A percentile compares a stretch with the other conserved stretches of the same genome.
Evolutionary conservation across 1,140 invertebrate genomes (phyloP).

Genomic region (Catajapyx aquilonaris): DNA sequence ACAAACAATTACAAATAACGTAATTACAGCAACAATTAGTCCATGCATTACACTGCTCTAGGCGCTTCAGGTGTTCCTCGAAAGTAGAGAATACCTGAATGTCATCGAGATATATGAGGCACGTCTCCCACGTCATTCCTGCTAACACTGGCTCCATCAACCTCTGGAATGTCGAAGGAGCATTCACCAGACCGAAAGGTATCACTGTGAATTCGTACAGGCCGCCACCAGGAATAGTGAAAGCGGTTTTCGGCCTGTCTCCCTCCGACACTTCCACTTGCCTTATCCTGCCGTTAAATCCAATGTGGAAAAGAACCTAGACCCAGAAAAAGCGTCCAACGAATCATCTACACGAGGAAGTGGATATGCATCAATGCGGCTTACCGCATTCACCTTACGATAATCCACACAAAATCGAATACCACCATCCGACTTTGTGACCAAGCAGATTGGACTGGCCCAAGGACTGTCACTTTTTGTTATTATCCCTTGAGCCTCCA

Average conservation of each 20-base stretch:
- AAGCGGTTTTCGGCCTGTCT: no score
- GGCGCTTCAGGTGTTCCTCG: no score
- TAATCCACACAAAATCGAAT: slow-evolving; percentile 25
- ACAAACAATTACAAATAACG: no score
- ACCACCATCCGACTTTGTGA: no score
- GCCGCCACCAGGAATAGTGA: slow-evolving; percentile 9
- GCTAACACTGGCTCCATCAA: slow-evolving; percentile 18
- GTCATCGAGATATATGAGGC: slow-evolving; percentile 24
- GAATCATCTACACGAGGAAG: no score
- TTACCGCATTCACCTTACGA: slow-evolving; percentile 19
- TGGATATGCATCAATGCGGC: slow-evolving; percentile 19
- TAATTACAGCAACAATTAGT: no score
- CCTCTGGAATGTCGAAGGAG: slow-evolving; percentile 15
- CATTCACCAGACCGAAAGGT: slow-evolving; percentile 9
- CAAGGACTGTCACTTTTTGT: no score
- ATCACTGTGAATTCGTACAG: slow-evolving; percentile 4
- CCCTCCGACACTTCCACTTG: no score
- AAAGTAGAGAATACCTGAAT: slow-evolving; percentile 19
- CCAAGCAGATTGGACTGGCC: no score
- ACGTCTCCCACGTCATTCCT: slow-evolving; percentile 13
- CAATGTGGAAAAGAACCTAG: slow-evolving; percentile 16
- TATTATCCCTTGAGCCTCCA: no score
- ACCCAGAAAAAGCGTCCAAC: slow-evolving; percentile 15
- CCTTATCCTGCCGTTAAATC: slow-evolving; percentile 20
- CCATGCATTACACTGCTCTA: no score